Evolutionary conservation across 1,140 invertebrate species (phyloP).

Genomic region (Lamellibrachia luymesi): DNA sequence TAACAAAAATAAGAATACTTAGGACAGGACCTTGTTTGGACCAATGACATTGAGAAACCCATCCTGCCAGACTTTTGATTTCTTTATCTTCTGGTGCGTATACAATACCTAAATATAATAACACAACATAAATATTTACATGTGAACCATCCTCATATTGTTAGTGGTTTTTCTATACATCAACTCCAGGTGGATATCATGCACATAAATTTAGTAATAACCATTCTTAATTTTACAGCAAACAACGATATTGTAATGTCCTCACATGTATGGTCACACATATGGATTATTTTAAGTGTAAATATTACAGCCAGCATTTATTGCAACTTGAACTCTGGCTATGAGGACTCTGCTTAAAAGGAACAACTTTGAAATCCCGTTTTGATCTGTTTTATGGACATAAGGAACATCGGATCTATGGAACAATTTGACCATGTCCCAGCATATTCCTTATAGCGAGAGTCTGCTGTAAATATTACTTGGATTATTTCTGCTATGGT

Average conservation of each 20-base stretch:
- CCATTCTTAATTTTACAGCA: not conserved
- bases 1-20: not conserved
- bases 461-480: not conserved
- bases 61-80: conserved; percentile 51
- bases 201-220: not conserved
- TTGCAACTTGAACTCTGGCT: too few species aligned
- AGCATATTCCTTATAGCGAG: not conserved
- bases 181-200: not conserved
- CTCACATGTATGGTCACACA: not conserved
- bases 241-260: not conserved
- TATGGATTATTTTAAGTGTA: too few species aligned
- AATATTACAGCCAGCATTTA: too few species aligned
- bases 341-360: too few species aligned
- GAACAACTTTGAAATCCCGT: too few species aligned
- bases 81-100: conserved; percentile 48
- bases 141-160: not conserved
- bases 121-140: not conserved
- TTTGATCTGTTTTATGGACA: too few species aligned
- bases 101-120: conserved; percentile 33
- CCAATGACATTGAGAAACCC: conserved; percentile 36
- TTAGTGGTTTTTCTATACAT: too few species aligned
- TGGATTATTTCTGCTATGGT: not conserved
- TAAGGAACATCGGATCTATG: too few species aligned
- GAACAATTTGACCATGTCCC: too few species aligned
- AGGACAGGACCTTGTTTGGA: not conserved